A percentile compares a stretch with the other conserved stretches of the same genome.
These are phyloP conservation scores for Arge pagana DNA, from an alignment of 2,888 invertebrate species.

Conservation along the genomic window DNA sequence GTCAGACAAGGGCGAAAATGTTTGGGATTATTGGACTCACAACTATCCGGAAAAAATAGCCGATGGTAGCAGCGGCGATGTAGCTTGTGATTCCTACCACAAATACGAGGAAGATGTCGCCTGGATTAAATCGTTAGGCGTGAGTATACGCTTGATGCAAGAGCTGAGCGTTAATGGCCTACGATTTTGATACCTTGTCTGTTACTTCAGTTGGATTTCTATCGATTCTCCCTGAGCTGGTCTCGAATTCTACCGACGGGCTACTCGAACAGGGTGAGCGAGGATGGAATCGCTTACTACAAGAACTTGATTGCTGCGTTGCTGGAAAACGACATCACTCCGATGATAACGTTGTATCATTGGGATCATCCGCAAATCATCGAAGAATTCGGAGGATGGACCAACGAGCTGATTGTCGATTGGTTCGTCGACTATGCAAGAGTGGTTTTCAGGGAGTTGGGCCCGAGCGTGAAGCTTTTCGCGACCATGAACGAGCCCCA, in stretches of 20 bases:
- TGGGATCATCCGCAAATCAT: slow-evolving; percentile 68
- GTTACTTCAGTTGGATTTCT: slow-evolving; percentile 55
- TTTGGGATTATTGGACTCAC: slow-evolving; percentile 12
- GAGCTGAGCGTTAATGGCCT: too few species aligned
- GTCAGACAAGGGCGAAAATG: slow-evolving; percentile 8
- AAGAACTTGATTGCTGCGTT: slow-evolving; percentile 65
- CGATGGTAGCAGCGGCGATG: slow-evolving; percentile 65
- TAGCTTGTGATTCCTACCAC: slow-evolving; percentile 69
- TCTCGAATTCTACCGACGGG: slow-evolving; percentile 69
- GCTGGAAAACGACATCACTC: slow-evolving; percentile 61
- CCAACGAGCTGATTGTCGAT: slow-evolving; percentile 65
- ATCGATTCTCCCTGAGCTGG: slow-evolving; percentile 71
- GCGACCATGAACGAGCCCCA: slow-evolving; percentile 79
- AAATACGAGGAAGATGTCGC: slow-evolving; percentile 65
- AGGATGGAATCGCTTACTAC: slow-evolving; percentile 68
- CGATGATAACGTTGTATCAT: slow-evolving; percentile 69
- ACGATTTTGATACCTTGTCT: too few species aligned
- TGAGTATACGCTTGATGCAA: not conserved
- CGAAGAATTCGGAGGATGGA: slow-evolving; percentile 69
- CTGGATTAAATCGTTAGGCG: slow-evolving; percentile 45
- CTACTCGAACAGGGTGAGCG: slow-evolving; percentile 60
- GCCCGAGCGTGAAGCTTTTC: slow-evolving; percentile 67
- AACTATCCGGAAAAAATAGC: slow-evolving; percentile 58
- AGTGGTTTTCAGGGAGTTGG: slow-evolving; percentile 65
- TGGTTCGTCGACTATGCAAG: slow-evolving; percentile 68